phyloP scores from a whole-genome alignment of 2,888 invertebrate species.

The Pandemis corylana region DNA sequence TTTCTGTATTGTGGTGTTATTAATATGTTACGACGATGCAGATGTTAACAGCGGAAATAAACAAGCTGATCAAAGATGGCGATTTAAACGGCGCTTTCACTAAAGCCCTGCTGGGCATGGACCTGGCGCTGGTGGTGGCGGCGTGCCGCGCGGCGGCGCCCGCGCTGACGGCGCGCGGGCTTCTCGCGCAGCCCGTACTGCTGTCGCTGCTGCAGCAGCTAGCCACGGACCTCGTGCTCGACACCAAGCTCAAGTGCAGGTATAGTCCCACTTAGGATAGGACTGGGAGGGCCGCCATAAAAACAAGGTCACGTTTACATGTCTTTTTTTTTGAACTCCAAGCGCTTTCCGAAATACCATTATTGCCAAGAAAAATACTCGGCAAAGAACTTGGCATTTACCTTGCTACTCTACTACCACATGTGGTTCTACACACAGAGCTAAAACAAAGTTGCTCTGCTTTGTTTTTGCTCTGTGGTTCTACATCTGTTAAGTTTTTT shows the following conservation, averaged over 20 bases:
- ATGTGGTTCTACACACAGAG: too few species aligned
- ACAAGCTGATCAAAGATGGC: constrained; percentile 60
- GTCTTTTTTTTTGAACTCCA: too few species aligned
- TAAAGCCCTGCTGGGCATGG: constrained; percentile 91
- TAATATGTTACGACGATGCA: background rate
- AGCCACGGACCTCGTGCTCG: constrained; percentile 90
- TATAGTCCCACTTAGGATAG: background rate
- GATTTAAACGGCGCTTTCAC: constrained; percentile 92
- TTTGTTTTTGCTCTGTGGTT: too few species aligned
- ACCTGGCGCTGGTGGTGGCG: constrained; percentile 90
- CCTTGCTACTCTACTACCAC: too few species aligned
- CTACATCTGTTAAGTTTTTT: too few species aligned
- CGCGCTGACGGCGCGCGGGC: constrained; percentile 87
- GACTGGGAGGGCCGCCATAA: too few species aligned
- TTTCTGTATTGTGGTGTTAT: too few species aligned
- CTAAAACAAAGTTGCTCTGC: too few species aligned
- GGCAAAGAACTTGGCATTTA: too few species aligned
- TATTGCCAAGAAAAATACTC: too few species aligned
- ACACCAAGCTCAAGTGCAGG: constrained; percentile 74
- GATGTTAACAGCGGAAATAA: constrained; percentile 39
- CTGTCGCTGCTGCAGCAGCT: constrained; percentile 96
- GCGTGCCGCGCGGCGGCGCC: constrained; percentile 92
- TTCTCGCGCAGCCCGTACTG: constrained; percentile 92
- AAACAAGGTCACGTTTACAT: too few species aligned
- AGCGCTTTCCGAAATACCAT: too few species aligned